Conservation (phyloP, 2,797 vertebrate species). For the Xyrichtys novacula region DNA sequence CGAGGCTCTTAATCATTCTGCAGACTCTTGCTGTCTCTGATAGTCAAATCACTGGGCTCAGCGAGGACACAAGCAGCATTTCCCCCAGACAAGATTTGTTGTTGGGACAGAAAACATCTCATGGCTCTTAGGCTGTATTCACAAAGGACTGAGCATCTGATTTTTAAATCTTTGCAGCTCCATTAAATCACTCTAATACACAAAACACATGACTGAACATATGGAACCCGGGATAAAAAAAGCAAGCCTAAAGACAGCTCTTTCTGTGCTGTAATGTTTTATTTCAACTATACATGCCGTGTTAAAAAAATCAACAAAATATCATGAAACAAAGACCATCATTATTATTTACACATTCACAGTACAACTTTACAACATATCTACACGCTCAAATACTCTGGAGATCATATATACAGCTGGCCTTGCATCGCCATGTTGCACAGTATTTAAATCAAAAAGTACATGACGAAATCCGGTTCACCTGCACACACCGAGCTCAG, state of each 20-base stretch:
- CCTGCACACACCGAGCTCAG: conserved; percentile 93
- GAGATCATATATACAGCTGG: conserved; percentile 91
- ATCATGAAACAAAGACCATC: conserved; percentile 88
- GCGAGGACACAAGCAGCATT: conserved; percentile 37
- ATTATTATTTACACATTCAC: conserved; percentile 99
- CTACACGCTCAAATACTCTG: conserved; percentile 98
- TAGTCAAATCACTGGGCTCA: conserved; percentile 41
- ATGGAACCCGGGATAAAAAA: not conserved
- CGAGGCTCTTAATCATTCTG: conserved; percentile 61
- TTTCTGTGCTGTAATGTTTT: conserved; percentile 93
- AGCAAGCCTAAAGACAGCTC: not conserved
- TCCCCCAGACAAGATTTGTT: conserved; percentile 17
- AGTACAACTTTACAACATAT: conserved; percentile 99
- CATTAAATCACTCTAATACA: conserved; percentile 1
- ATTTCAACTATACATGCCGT: conserved; percentile 99
- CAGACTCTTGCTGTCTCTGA: conserved; percentile 55
- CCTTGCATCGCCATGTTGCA: conserved; percentile 91
- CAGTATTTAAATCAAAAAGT: conserved; percentile 93
- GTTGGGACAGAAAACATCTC: conserved; percentile 27
- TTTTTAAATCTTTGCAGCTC: conserved; percentile 24
- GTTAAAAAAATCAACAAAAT: conserved; percentile 92
- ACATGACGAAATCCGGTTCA: conserved; percentile 92
- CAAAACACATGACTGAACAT: conserved; percentile 13
- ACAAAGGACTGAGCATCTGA: conserved; percentile 23
- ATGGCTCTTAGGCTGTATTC: conserved; percentile 29